These are phyloP conservation scores for Amblyornis subalaris DNA, from an alignment of 2,113 vertebrate genomes.

Conservation along the genomic window DNA sequence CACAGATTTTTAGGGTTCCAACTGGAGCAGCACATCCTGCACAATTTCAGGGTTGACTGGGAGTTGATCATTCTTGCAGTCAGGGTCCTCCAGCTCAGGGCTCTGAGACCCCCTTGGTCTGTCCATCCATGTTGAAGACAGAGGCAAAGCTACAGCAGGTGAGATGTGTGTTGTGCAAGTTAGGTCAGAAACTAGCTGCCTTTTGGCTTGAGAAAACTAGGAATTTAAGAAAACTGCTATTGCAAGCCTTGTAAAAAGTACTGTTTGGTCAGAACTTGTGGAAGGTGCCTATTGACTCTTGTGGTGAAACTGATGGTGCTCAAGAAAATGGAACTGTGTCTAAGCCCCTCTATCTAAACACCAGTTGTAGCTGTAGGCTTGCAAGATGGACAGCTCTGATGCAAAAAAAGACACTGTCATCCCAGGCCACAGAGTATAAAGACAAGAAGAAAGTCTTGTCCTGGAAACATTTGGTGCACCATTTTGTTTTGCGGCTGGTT, in stretches of 20 bases:
- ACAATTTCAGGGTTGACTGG: not conserved
- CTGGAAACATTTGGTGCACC: not conserved
- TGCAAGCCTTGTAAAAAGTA: not conserved
- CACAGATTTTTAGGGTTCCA: not conserved
- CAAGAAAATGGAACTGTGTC: not conserved
- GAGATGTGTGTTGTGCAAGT: not conserved
- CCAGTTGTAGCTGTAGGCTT: not conserved
- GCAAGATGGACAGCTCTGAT: not conserved
- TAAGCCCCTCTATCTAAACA: not conserved
- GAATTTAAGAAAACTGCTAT: not conserved
- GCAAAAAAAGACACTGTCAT: not conserved
- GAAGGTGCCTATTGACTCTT: not conserved
- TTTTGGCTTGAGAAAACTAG: not conserved
- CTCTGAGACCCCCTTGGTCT: not conserved
- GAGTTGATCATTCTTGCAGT: not conserved
- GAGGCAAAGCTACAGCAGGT: not conserved
- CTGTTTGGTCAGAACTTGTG: not conserved
- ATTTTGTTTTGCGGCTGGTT: not conserved
- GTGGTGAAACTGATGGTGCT: not conserved
- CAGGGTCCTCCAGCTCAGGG: not conserved
- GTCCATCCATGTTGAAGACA: not conserved
- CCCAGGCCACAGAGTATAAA: rapidly evolving
- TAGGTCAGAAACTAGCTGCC: not conserved
- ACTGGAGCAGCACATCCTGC: not conserved
- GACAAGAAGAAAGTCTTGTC: not conserved